Percentiles rank a stretch among this genome's conserved stretches.
Conservation (phyloP, 1,140 invertebrate genomes). For the Penaeus japonicus region DNA sequence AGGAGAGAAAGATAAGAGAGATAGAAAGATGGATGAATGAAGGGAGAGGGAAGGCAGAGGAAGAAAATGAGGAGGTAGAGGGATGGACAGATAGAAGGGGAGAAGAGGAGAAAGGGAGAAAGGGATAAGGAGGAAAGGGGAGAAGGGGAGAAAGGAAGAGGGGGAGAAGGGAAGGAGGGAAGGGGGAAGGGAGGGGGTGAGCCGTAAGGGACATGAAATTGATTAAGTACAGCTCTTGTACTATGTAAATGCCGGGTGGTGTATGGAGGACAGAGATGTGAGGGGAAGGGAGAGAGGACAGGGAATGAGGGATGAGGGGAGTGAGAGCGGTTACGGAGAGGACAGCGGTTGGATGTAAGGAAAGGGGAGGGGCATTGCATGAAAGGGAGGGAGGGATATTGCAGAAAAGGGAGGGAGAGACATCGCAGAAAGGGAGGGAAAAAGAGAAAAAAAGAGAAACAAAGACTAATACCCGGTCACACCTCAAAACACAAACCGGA, state of each 20-base stretch:
- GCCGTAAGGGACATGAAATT: not conserved
- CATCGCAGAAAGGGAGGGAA: no score
- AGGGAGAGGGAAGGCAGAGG: not conserved
- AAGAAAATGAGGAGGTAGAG: not conserved
- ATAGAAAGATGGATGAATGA: not conserved
- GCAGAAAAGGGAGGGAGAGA: no score
- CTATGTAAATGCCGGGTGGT: not conserved
- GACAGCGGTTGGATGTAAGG: not conserved
- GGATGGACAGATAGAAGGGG: not conserved
- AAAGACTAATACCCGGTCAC: not conserved
- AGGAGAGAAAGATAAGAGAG: not conserved
- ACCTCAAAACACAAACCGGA: no score
- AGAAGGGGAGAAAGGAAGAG: no score
- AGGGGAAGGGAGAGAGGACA: not conserved
- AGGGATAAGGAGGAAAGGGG: not conserved
- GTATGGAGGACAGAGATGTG: not conserved
- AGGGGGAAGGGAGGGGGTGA: not conserved
- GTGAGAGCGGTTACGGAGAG: not conserved
- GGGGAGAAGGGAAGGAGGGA: not conserved
- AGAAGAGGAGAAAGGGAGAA: not conserved
- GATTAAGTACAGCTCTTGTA: not conserved
- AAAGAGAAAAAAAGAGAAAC: not conserved
- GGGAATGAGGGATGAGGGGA: not conserved
- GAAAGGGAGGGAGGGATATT: not conserved
- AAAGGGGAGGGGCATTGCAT: not conserved